These are phyloP conservation scores for Peromyscus californicus DNA, from an alignment of 2,113 vertebrate genomes.

Conservation along the genomic window DNA sequence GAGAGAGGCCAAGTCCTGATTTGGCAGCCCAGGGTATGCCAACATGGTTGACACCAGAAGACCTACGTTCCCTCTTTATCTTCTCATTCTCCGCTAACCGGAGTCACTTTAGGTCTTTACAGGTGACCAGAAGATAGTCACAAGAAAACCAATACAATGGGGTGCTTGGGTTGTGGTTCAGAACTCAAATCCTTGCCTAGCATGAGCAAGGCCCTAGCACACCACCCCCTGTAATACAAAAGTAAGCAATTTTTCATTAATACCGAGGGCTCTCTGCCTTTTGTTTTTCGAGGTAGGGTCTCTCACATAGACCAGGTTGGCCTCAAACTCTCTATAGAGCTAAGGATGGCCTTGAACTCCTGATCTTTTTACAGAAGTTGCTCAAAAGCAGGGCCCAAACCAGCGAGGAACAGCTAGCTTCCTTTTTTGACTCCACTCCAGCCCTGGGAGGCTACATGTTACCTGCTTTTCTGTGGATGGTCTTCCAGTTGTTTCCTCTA, in stretches of 20 bases:
- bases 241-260: neutral
- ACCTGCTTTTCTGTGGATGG: conserved; percentile 16
- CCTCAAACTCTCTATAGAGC: neutral
- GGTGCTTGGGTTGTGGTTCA: neutral
- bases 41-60: neutral
- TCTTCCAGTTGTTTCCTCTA: neutral
- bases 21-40: neutral
- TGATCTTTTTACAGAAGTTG: neutral
- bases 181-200: neutral
- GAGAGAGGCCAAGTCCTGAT: neutral
- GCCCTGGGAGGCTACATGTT: neutral
- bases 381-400: neutral
- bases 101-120: neutral
- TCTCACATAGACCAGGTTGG: neutral
- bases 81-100: neutral
- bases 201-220: neutral
- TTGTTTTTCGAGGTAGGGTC: neutral
- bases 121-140: neutral
- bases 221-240: neutral
- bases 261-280: neutral
- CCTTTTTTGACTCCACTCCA: neutral
- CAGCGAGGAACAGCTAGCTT: neutral
- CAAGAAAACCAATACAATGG: neutral
- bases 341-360: neutral
- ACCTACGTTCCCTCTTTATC: neutral